phyloP scores from a whole-genome alignment of 2,888 invertebrate species.

The Melinopterus prodromus region DNA sequence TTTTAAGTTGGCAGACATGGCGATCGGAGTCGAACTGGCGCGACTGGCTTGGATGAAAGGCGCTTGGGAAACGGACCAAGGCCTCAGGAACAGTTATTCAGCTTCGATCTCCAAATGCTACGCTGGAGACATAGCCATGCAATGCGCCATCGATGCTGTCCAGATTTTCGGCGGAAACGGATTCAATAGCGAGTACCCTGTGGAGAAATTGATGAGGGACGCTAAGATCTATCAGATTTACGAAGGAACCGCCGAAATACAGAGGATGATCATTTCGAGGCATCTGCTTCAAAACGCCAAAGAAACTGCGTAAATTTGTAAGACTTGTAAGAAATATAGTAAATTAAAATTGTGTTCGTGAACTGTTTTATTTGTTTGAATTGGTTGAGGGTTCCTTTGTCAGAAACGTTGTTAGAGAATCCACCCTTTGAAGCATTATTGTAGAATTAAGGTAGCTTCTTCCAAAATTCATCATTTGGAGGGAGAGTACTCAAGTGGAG shows the following conservation, averaged over 20 bases:
- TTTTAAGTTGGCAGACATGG: conserved; percentile 96
- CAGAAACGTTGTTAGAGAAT: no score
- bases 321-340: not conserved
- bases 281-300: conserved; percentile 11
- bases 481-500: not conserved
- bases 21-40: conserved; percentile 86
- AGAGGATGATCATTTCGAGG: conserved; percentile 90
- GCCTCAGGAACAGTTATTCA: conserved; percentile 79
- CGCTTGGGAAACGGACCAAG: conserved; percentile 91
- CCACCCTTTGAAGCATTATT: no score
- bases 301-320: not conserved
- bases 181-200: conserved; percentile 96
- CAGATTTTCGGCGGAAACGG: conserved; percentile 96
- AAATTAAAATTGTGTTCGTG: not conserved
- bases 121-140: conserved; percentile 94
- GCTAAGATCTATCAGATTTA: conserved; percentile 99
- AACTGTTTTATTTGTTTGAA: no score
- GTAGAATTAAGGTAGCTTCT: no score
- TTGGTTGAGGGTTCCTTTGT: no score
- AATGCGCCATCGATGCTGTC: conserved; percentile 93
- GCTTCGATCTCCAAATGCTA: conserved; percentile 95
- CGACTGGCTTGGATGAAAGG: conserved; percentile 86
- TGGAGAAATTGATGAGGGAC: conserved; percentile 98
- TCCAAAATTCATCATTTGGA: no score
- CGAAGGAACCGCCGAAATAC: conserved; percentile 97